Percentiles rank a stretch among this genome's conserved stretches.
phyloP scores from a whole-genome alignment of 2,113 vertebrate species.

The Cochlearius cochlearius region DNA sequence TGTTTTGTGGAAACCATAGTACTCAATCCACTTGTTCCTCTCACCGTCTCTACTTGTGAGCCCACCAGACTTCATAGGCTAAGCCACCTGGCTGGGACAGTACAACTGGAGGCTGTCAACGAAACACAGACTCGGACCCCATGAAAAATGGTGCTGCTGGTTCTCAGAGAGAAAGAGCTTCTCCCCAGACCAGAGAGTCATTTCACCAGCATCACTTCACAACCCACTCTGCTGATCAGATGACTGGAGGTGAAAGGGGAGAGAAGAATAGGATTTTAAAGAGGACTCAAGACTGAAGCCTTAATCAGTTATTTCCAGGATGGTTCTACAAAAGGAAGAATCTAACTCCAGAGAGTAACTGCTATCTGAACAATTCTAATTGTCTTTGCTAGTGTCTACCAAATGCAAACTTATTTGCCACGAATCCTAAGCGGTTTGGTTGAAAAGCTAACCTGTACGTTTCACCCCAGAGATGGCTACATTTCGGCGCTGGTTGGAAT shows the following conservation, averaged over 20 bases:
- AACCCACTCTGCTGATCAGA: neutral
- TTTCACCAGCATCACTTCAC: neutral
- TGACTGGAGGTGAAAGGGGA: neutral
- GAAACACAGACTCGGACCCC: neutral
- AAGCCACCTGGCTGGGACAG: neutral
- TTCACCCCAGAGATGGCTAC: neutral
- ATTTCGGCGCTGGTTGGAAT: neutral
- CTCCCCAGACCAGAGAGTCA: neutral
- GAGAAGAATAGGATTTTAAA: neutral
- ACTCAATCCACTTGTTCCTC: neutral
- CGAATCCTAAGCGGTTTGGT: neutral
- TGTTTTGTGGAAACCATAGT: constrained; percentile 31
- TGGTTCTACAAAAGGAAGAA: neutral
- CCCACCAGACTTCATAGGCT: neutral
- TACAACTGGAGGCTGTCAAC: neutral
- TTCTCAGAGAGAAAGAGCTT: neutral
- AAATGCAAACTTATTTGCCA: neutral
- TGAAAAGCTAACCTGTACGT: neutral
- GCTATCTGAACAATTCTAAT: neutral
- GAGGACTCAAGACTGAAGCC: neutral
- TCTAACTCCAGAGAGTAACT: neutral
- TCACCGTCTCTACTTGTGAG: neutral
- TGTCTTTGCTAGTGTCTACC: neutral
- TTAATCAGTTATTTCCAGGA: neutral
- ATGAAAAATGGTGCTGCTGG: neutral